Evolutionary conservation across 2,888 invertebrate genomes (phyloP).

Genomic region (Diarsia dahlii): DNA sequence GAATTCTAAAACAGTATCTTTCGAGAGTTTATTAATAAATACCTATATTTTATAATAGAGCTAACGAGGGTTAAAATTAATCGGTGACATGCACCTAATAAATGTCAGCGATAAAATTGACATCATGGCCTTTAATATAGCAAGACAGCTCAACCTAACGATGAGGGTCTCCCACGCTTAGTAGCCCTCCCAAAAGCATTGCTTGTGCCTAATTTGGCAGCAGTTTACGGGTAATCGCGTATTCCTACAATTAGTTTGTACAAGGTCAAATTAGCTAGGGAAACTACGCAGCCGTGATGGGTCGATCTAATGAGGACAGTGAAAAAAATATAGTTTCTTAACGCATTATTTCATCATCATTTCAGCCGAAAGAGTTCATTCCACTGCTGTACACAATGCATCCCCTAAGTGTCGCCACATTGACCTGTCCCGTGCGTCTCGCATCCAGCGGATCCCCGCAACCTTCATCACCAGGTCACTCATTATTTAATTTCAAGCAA

Average conservation of each 20-base stretch:
- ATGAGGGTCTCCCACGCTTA: constrained; percentile 34
- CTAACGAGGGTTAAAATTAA: constrained; percentile 6
- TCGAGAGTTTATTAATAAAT: constrained; percentile 13
- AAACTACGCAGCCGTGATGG: background rate
- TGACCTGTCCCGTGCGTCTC: too few species aligned
- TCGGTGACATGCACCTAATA: constrained; percentile 10
- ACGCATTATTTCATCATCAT: background rate
- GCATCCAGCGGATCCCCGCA: too few species aligned
- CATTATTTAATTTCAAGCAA: background rate
- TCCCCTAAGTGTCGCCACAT: too few species aligned
- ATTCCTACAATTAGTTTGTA: constrained; percentile 5
- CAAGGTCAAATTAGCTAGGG: background rate
- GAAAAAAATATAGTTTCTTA: background rate
- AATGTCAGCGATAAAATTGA: constrained; percentile 32
- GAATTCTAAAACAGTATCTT: background rate
- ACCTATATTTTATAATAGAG: background rate
- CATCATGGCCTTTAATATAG: constrained; percentile 37
- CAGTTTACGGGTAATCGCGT: constrained; percentile 3
- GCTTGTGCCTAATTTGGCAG: constrained; percentile 12
- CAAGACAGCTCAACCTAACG: constrained; percentile 22
- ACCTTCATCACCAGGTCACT: too few species aligned
- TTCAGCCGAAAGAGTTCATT: too few species aligned
- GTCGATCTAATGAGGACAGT: background rate
- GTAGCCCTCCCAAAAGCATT: constrained; percentile 14
- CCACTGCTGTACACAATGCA: too few species aligned